Percentiles rank a stretch among this genome's conserved stretches.
Conservation (phyloP, 1,140 invertebrate species). For the Euwallacea fornicatus region DNA sequence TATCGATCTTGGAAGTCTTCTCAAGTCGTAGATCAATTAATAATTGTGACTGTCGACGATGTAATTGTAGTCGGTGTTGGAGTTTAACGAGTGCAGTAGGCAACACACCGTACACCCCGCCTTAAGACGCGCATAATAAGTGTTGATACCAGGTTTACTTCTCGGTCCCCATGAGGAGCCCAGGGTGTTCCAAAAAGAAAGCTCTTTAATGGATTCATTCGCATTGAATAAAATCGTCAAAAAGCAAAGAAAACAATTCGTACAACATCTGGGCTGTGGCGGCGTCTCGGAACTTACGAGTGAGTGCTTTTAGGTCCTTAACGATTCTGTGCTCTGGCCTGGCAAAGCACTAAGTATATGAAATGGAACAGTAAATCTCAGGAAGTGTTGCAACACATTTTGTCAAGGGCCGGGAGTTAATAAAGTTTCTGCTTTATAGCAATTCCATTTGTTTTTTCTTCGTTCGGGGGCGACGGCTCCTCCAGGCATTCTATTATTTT, state of each 20-base stretch:
- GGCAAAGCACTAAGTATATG: conserved; percentile 21
- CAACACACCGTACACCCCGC: too few species aligned
- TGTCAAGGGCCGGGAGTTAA: conserved; percentile 24
- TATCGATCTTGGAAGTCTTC: too few species aligned
- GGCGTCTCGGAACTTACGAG: conserved; percentile 11
- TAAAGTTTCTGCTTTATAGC: conserved; percentile 28
- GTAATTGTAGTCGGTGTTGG: too few species aligned
- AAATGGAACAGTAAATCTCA: conserved; percentile 27
- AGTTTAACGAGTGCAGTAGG: too few species aligned
- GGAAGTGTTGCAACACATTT: conserved; percentile 30
- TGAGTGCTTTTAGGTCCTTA: conserved; percentile 19
- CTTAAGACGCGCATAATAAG: too few species aligned
- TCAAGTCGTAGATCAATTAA: too few species aligned
- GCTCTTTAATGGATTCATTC: too few species aligned
- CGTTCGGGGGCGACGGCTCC: neutral
- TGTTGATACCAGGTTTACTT: too few species aligned
- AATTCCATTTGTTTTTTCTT: conserved; percentile 3
- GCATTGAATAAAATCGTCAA: neutral
- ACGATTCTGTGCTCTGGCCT: conserved; percentile 14
- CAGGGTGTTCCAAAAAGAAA: too few species aligned
- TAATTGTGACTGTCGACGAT: too few species aligned
- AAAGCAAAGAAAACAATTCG: neutral
- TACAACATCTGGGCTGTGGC: conserved; percentile 3
- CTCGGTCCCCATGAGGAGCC: too few species aligned
- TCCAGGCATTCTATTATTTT: neutral